Evolutionary conservation across 2,797 vertebrate genomes (phyloP).

Genomic region (Austrolebias charrua): DNA sequence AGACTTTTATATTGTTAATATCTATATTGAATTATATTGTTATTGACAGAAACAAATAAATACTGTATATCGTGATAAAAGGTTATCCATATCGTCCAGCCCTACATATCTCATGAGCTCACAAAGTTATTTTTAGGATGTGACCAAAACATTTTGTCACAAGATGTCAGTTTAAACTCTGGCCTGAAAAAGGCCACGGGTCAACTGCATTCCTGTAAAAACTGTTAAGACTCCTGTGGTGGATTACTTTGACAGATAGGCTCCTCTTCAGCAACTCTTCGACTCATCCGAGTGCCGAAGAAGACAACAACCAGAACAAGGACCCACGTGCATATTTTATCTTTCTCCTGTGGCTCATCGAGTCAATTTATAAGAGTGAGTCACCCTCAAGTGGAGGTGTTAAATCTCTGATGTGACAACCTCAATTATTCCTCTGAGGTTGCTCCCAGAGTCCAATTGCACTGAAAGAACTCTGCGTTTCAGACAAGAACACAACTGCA

Average conservation of each 20-base stretch:
- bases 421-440: constrained; percentile 43
- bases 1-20: no score
- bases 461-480: neutral
- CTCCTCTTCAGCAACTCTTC: neutral
- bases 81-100: no score
- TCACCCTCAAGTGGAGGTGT: constrained; percentile 61
- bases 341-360: constrained; percentile 14
- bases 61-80: no score
- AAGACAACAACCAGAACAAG: neutral
- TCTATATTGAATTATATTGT: no score
- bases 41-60: no score
- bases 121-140: no score
- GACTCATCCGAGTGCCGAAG: no score
- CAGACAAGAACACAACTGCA: neutral
- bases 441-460: neutral
- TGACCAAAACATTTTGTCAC: no score
- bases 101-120: no score
- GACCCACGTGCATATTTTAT: neutral
- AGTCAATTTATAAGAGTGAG: constrained; percentile 54
- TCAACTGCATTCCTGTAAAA: no score
- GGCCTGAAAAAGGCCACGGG: no score
- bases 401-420: constrained; percentile 43
- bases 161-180: no score
- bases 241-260: neutral
- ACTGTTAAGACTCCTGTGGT: neutral